phyloP scores from a whole-genome alignment of 2,113 vertebrate genomes.

The Ceratotherium simum region DNA sequence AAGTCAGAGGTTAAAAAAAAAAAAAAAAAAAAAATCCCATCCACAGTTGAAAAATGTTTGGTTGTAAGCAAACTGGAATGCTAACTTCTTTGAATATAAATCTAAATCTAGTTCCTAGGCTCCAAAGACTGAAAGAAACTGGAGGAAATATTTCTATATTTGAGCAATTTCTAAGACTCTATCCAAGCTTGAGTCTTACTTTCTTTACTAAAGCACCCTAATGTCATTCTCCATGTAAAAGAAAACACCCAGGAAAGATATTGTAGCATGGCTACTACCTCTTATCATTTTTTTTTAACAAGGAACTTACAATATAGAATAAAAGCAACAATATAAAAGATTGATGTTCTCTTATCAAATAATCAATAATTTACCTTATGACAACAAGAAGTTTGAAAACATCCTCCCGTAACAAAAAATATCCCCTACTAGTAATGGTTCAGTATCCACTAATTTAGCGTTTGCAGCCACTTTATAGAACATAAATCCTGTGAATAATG shows the following conservation, averaged over 20 bases:
- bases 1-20: background rate
- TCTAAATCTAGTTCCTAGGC: background rate
- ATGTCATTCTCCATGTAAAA: background rate
- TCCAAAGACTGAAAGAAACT: slow-evolving; percentile 28
- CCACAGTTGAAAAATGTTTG: background rate
- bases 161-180: background rate
- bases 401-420: background rate
- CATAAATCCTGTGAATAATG: background rate
- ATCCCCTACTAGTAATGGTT: background rate
- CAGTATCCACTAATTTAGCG: background rate
- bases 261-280: background rate
- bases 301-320: background rate
- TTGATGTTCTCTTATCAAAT: background rate
- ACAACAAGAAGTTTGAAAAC: slow-evolving; percentile 57
- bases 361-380: slow-evolving; percentile 25
- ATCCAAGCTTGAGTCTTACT: background rate
- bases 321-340: background rate
- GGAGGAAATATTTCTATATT: background rate
- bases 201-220: background rate
- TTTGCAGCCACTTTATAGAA: background rate
- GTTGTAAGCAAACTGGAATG: background rate
- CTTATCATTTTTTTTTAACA: background rate
- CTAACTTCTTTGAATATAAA: slow-evolving; percentile 37
- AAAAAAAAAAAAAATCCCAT: background rate
- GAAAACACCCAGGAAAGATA: background rate